Base-by-base conservation (phyloP, 1,140 invertebrate genomes). In the Drosophila melanica region DNA sequence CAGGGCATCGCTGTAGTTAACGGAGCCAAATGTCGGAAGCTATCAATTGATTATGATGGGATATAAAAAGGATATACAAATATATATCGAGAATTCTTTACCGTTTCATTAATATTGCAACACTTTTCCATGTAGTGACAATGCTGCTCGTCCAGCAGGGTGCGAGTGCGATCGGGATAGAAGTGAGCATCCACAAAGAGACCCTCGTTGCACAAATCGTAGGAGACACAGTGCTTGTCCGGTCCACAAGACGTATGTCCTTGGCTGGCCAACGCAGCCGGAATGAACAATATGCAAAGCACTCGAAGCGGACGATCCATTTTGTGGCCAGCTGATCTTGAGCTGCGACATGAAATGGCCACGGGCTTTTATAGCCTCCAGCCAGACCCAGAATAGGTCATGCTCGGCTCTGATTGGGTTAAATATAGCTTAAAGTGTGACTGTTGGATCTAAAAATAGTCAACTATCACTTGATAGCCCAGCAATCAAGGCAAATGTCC, bases 61-160 rank as follows among this genome's bases (percentile, higher is more conserved):
- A 20, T 18, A 18, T 18, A 18, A 18, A 1, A 1, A 18, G 18
- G 1, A 18, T 18, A 18, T 18, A 18, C n/a, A n/a, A n/a, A n/a
- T n/a, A n/a, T n/a, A n/a, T n/a, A 9, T 2, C 2, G 8, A 9
- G 12, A 1, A 35, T 16, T 35, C 3, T 6, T 35, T 37, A 86
- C 81, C 45, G 70, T 78, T 5, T 81, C 63, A 5, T 69, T 47
- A 0, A 12, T 9, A 18, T 64, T 54, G 12, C 81, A 86, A 37
- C 81, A 86, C 41, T 86, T 86, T 16, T 86, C 81, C 81, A 78
- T 85, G 37, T 85, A 86, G 39, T 86, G 77, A 4, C 81, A 85
- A 20, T 63, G 53, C 6, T 62, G 10, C 45, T 75, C 69, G 3
- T 85, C 81, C 45, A 44, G 27, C 10, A 53, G 33, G 0, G 75